Conservation (phyloP, 2,888 invertebrate species). For the Carabus problematicus region DNA sequence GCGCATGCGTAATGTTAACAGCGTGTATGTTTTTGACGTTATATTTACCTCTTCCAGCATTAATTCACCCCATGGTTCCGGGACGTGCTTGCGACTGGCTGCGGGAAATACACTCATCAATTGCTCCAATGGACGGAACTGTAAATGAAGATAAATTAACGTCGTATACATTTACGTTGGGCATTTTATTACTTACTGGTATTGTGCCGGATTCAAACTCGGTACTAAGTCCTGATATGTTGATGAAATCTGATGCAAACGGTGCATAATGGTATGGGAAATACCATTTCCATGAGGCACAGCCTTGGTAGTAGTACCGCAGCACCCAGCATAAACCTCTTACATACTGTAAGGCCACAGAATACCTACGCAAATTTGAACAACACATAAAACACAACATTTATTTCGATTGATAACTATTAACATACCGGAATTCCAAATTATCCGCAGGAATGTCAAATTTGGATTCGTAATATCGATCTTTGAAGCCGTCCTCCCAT, state of each 20-base stretch:
- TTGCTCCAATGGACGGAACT: conserved; percentile 97
- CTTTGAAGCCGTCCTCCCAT: conserved; percentile 98
- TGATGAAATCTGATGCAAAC: conserved; percentile 97
- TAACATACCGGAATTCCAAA: conserved; percentile 75
- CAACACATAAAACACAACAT: conserved; percentile 5
- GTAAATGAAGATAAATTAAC: conserved; percentile 46
- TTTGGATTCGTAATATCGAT: conserved; percentile 95
- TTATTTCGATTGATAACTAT: not conserved
- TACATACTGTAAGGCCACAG: conserved; percentile 93
- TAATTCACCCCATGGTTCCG: conserved; percentile 88
- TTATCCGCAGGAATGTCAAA: conserved; percentile 82
- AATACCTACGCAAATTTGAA: conserved; percentile 64
- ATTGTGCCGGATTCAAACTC: conserved; percentile 87
- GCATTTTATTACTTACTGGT: conserved; percentile 71
- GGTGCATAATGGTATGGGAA: conserved; percentile 99
- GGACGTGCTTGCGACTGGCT: conserved; percentile 93
- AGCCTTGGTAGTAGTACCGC: conserved; percentile 98
- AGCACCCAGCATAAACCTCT: conserved; percentile 98
- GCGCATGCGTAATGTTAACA: conserved; percentile 17
- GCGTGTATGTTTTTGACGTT: no score
- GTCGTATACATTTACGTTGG: not conserved
- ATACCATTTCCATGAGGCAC: conserved; percentile 99
- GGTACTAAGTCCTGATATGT: conserved; percentile 84
- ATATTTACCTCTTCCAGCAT: conserved; percentile 85
- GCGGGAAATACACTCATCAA: conserved; percentile 99